Evolutionary conservation across 2,797 vertebrate genomes (phyloP).

Genomic region (Artibeus jamaicensis): DNA sequence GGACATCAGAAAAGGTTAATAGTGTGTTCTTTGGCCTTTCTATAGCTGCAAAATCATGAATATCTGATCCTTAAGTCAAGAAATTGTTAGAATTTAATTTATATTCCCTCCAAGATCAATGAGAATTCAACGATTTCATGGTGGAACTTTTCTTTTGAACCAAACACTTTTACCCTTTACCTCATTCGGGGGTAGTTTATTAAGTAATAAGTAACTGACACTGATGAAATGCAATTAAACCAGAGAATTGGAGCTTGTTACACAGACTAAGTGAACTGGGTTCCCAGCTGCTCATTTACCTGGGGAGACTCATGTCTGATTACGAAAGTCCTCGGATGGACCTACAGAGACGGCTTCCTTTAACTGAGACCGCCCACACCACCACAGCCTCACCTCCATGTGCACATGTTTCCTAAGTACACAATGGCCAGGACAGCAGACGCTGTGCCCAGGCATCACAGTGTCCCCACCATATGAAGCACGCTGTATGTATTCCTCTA

Average conservation of each 20-base stretch:
- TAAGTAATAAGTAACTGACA: neutral
- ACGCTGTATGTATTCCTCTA: neutral
- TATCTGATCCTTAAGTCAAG: neutral
- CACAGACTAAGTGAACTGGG: neutral
- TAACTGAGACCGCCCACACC: neutral
- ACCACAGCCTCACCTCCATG: neutral
- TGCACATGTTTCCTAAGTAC: neutral
- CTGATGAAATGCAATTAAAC: neutral
- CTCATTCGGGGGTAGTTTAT: neutral
- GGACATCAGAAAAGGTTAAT: neutral
- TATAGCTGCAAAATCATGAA: neutral
- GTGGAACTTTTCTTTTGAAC: neutral
- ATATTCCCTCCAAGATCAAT: neutral
- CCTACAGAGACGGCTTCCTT: neutral
- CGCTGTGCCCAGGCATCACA: too few relatives aligned
- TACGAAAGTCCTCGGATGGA: neutral
- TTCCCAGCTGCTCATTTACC: neutral
- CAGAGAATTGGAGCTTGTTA: neutral
- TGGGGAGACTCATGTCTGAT: neutral
- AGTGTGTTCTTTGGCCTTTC: neutral
- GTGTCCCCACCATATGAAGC: neutral
- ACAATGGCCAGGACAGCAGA: neutral
- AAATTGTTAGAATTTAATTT: slow-evolving; percentile 12
- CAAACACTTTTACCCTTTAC: neutral
- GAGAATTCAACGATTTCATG: neutral